Base-by-base conservation (phyloP, 2,113 vertebrate species). In the Otolemur garnettii region DNA sequence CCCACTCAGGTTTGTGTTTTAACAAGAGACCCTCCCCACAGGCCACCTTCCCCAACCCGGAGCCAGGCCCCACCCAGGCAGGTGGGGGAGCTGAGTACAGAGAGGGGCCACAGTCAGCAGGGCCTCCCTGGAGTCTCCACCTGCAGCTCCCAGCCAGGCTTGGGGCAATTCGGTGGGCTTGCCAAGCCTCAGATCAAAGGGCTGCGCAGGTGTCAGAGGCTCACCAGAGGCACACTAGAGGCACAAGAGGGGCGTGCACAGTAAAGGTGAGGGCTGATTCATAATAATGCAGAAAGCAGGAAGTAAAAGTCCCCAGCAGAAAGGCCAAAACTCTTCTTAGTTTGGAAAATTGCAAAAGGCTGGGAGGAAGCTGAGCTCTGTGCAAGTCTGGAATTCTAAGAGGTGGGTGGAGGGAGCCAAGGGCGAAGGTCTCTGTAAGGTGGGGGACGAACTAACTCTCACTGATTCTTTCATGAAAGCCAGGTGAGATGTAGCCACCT, bases 131-230 rank as follows among this genome's bases (percentile, higher is more conserved):
- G 59, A 28, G 33, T 5, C 45, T n/a, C 38, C 21, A 66, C 26
- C 12, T 24, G 21, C 28, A n/a, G 10, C 21, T 3, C 11, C 79
- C 30, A 12, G 2, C 45, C 7, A 57, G 35, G 17, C 7, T 74
- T 15, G 0, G 17, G 28, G 2, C n/a, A 19, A 7, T 35, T 2
- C 13, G 0, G 22, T 0, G 7, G 2, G 14, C 45, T 64, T 18
- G 33, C 28, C 5, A 9, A 30, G 30, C 90, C 50, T n/a, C 64
- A n/a, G 55, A 3, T 38, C 26, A 18, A 24, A 68, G 0, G 3
- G 2, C 24, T 4, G 60, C 8, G 1, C 45, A 4, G 0, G 1
- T 8, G 68, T 4, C 5, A 64, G 21, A 12, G 4, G 10, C 53
- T 26, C 24, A 45, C 8, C 45, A 45, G 45, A 45, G 45, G 45